A percentile compares a stretch with the other conserved stretches of the same genome.
These are phyloP conservation scores for Ectropis crepuscularia DNA, from an alignment of 2,888 invertebrate genomes.

Conservation along the genomic window DNA sequence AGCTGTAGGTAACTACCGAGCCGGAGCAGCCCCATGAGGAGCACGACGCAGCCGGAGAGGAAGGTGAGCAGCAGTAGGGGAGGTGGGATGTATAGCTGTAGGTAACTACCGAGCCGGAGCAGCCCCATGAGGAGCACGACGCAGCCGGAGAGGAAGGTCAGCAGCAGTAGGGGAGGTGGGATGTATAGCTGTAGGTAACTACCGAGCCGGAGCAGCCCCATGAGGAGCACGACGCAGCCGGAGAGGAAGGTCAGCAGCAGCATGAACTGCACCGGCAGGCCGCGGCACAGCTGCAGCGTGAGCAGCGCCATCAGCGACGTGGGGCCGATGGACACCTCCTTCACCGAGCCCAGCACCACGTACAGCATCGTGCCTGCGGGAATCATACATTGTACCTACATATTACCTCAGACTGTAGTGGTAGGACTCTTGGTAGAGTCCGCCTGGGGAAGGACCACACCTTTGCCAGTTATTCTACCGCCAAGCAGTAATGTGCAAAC, in stretches of 20 bases:
- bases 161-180: no score
- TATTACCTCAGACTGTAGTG: no score
- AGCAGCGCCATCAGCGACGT: constrained; percentile 96
- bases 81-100: no score
- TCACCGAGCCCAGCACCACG: constrained; percentile 93
- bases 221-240: constrained; percentile 90
- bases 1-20: constrained; percentile 88
- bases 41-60: constrained; percentile 90
- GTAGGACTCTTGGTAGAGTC: no score
- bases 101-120: constrained; percentile 88
- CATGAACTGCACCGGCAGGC: constrained; percentile 89
- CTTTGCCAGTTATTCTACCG: no score
- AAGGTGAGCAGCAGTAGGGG: constrained; percentile 91
- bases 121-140: constrained; percentile 92
- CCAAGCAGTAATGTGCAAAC: no score
- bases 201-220: constrained; percentile 94
- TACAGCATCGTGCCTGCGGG: constrained; percentile 93
- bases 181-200: constrained; percentile 37
- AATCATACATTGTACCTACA: no score
- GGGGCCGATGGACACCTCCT: constrained; percentile 95
- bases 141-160: constrained; percentile 91
- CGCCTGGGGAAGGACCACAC: no score
- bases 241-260: constrained; percentile 91
- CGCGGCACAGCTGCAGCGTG: constrained; percentile 89
- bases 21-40: constrained; percentile 92